Conservation (phyloP, 2,113 vertebrate genomes). For the Puntigrus tetrazona region DNA sequence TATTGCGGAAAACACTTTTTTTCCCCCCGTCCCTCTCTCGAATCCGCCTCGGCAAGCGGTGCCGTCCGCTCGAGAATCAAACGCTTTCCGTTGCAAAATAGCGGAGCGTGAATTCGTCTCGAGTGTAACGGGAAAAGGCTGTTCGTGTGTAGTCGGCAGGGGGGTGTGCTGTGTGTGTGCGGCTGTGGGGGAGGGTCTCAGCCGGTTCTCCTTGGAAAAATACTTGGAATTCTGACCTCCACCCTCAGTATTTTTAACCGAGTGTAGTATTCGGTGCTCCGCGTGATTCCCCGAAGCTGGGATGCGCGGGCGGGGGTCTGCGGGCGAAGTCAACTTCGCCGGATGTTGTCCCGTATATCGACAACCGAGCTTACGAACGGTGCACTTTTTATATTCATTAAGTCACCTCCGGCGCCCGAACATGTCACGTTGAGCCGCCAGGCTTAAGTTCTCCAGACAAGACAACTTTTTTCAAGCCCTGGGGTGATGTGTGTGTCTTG, state of each 20-base stretch:
- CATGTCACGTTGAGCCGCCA: neutral
- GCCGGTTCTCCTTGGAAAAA: conserved; percentile 41
- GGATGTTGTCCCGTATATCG: neutral
- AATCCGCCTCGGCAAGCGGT: neutral
- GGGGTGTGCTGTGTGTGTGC: conserved; percentile 36
- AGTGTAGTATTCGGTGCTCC: neutral
- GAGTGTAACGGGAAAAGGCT: neutral
- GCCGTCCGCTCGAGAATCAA: neutral
- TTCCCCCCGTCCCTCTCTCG: neutral
- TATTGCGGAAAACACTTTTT: conserved; percentile 12
- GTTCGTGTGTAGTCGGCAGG: conserved; percentile 13
- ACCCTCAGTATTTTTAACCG: conserved; percentile 20
- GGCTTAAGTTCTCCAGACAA: neutral
- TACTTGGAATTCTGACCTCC: conserved; percentile 48
- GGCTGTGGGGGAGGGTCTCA: conserved; percentile 42
- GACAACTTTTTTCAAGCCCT: conserved; percentile 38
- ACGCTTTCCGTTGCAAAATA: neutral
- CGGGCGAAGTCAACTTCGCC: neutral
- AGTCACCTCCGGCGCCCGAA: neutral
- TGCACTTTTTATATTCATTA: neutral
- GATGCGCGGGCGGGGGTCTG: neutral
- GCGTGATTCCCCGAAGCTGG: neutral
- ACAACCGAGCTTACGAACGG: neutral
- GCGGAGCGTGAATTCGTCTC: neutral
- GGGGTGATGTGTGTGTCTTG: conserved; percentile 27